These are phyloP conservation scores for Aegithalos caudatus DNA, from an alignment of 2,113 vertebrate genomes.

Conservation along the genomic window DNA sequence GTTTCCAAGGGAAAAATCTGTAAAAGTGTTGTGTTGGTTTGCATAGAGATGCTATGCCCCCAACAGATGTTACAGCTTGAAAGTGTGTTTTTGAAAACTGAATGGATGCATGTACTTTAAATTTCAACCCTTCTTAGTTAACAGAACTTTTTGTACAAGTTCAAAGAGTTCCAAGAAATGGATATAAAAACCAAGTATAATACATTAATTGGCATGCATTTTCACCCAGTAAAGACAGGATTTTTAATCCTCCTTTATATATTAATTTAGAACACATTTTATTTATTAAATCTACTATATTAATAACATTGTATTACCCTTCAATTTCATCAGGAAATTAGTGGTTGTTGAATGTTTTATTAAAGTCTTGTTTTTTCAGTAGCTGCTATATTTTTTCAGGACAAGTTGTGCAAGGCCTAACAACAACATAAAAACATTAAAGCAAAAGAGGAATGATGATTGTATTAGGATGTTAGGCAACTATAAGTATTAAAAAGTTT, in stretches of 20 bases:
- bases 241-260: neutral
- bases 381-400: neutral
- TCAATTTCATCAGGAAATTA: conserved; percentile 25
- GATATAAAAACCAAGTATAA: neutral
- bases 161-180: neutral
- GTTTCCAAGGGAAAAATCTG: neutral
- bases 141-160: neutral
- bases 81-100: neutral
- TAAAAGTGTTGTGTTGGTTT: neutral
- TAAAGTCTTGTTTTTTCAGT: neutral
- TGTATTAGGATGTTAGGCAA: neutral
- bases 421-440: neutral
- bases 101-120: neutral
- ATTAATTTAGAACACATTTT: neutral
- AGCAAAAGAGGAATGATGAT: neutral
- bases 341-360: neutral
- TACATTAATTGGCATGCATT: neutral
- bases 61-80: neutral
- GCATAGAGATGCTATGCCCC: neutral
- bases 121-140: neutral
- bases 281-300: conserved; percentile 9
- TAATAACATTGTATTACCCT: conserved; percentile 3
- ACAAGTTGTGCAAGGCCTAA: conserved; percentile 15
- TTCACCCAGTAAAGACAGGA: neutral
- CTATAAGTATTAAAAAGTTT: conserved; percentile 7